phyloP scores from a whole-genome alignment of 2,797 vertebrate species.

The Coccyzus lansbergi region DNA sequence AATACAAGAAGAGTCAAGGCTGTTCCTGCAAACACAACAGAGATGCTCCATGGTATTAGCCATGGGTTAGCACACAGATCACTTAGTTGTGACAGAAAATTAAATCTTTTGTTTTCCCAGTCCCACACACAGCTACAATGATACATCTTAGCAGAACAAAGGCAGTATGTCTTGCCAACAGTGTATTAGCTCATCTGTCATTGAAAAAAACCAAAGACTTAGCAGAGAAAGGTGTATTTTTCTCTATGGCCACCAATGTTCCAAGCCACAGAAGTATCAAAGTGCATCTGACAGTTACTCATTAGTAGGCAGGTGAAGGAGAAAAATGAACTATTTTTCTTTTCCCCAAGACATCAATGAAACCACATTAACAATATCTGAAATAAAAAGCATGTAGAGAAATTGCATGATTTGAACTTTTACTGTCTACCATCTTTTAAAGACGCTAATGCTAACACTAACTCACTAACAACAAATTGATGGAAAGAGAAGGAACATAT shows the following conservation, averaged over 20 bases:
- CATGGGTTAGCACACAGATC: not conserved
- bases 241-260: not conserved
- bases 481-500: constrained; percentile 15
- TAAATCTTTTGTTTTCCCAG: constrained; percentile 34
- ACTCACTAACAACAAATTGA: not conserved
- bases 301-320: not conserved
- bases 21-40: not conserved
- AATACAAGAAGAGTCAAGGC: not conserved
- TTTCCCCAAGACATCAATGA: not conserved
- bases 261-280: not conserved
- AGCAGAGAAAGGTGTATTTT: constrained; percentile 24
- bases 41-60: not conserved
- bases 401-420: not conserved
- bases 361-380: not conserved
- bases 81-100: not conserved
- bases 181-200: constrained; percentile 3
- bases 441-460: not conserved
- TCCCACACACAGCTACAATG: not conserved
- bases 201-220: not conserved
- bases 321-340: not conserved
- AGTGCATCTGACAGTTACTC: not conserved
- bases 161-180: constrained; percentile 6
- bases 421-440: constrained; percentile 25
- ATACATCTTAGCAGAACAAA: constrained; percentile 44
- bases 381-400: constrained; percentile 24